Base-by-base conservation (phyloP, 1,140 invertebrate genomes). In the Cotesia typhae region DNA sequence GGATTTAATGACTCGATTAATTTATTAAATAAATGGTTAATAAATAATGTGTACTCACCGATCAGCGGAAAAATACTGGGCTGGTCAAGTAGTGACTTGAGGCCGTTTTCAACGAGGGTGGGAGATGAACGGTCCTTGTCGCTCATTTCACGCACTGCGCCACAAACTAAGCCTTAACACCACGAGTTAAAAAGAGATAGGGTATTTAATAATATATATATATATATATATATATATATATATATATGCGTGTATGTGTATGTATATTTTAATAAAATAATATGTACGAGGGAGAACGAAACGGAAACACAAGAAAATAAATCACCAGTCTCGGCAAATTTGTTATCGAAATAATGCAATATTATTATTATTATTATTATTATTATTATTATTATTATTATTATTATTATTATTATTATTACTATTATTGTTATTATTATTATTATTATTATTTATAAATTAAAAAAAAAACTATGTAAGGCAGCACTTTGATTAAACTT, bases 51-150 rank as follows among this genome's bases (percentile, higher is more conserved):
- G 41, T 79, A 91, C 92, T 92, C 84, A 92, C 92, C 92, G 87
- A 92, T 92, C 77, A 92, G 88, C 85, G 92, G 92, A 88, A 92
- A 92, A 87, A 92, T 91, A 90, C 91, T 91, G 85, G 91, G 90
- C 80, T 91, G 90, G 87, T 92, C 91, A 86, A 92, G 92, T 86
- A 92, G 89, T 76, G 90, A 90, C 89, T 92, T 92, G 88, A 92
- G 91, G 88, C 91, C 91, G 88, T 91, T 92, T 90, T 92, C 91
- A 88, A 92, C 90, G 85, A 92, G 90, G 89, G 90, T 92, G 86
- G 92, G 91, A 88, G 91, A 92, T 84, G 91, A 91, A 88, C 91
- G 90, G 89, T 92, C 91, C 89, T 92, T 92, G 89, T 92, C 92
- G 88, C 91, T 92, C 92, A 92, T 92, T 89, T 89, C 85, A 85